Conservation (phyloP, 2,797 vertebrate genomes). For the Hypotaenidia philippensis region DNA sequence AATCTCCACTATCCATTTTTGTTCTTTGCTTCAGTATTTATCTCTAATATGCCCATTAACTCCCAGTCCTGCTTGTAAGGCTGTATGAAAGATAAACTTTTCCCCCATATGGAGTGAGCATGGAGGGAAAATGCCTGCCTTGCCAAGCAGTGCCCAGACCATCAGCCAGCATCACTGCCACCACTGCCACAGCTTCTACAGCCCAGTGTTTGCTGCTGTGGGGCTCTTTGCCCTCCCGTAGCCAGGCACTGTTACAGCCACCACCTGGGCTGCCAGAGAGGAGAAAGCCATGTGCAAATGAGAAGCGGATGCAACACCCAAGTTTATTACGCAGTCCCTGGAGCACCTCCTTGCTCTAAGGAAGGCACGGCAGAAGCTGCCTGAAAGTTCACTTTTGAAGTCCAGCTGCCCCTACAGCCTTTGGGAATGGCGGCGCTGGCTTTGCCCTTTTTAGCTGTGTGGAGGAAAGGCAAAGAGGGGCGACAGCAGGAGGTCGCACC, state of each 20-base stretch:
- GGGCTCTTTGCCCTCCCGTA: not conserved
- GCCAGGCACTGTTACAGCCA: not conserved
- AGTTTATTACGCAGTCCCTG: not conserved
- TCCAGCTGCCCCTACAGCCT: not conserved
- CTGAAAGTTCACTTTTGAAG: not conserved
- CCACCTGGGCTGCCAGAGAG: not conserved
- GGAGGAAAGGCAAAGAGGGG: not conserved
- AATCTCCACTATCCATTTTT: not conserved
- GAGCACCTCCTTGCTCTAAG: not conserved
- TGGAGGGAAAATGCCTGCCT: not conserved
- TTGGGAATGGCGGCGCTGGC: not conserved
- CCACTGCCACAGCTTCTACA: not conserved
- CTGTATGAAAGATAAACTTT: not conserved
- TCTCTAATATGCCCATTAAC: not conserved
- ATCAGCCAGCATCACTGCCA: not conserved
- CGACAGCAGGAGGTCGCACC: not conserved
- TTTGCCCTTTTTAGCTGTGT: not conserved
- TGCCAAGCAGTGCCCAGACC: not conserved
- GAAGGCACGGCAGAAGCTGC: not conserved
- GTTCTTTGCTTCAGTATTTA: not conserved
- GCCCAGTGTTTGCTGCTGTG: not conserved
- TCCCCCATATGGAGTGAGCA: rapidly evolving
- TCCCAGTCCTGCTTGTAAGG: not conserved
- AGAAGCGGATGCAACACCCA: not conserved
- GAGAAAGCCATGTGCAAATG: not conserved